phyloP scores from a whole-genome alignment of 2,888 invertebrate genomes.

The Microplitis deprimator region DNA sequence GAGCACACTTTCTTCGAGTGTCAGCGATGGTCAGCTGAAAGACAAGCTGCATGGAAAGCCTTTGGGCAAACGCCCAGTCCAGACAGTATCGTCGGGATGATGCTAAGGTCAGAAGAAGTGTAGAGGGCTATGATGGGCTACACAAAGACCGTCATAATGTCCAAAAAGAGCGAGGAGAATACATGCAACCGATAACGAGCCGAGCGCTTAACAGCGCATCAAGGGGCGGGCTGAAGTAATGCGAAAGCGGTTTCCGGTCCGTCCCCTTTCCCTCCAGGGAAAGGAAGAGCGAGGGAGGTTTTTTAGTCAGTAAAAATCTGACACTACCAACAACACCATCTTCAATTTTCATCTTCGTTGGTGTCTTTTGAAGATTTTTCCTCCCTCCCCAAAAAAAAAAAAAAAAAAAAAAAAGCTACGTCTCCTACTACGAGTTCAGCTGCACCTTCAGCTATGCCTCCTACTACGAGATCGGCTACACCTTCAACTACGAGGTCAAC shows the following conservation, averaged over 20 bases:
- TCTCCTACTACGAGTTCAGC: too few species aligned
- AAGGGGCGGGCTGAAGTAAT: not conserved
- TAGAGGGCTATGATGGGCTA: not conserved
- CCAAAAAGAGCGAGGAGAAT: not conserved
- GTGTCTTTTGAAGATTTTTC: too few species aligned
- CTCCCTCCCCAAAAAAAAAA: too few species aligned
- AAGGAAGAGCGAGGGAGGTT: not conserved
- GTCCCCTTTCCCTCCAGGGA: not conserved
- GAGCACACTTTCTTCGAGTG: constrained; percentile 50
- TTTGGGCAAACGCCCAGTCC: not conserved
- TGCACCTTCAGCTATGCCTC: too few species aligned
- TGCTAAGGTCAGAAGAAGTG: not conserved
- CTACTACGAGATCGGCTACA: too few species aligned
- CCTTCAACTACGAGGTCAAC: too few species aligned
- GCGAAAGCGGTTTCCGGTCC: not conserved
- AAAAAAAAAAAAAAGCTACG: too few species aligned
- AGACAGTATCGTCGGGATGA: not conserved
- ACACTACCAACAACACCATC: too few species aligned
- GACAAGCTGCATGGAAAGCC: constrained; percentile 2
- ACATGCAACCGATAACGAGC: not conserved
- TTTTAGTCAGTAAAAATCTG: too few species aligned
- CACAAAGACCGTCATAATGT: not conserved
- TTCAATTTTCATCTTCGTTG: too few species aligned
- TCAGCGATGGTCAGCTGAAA: constrained; percentile 32
- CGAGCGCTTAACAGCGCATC: not conserved